These are phyloP conservation scores for Oncorhynchus clarkii DNA, from an alignment of 2,113 vertebrate genomes.

Conservation along the genomic window DNA sequence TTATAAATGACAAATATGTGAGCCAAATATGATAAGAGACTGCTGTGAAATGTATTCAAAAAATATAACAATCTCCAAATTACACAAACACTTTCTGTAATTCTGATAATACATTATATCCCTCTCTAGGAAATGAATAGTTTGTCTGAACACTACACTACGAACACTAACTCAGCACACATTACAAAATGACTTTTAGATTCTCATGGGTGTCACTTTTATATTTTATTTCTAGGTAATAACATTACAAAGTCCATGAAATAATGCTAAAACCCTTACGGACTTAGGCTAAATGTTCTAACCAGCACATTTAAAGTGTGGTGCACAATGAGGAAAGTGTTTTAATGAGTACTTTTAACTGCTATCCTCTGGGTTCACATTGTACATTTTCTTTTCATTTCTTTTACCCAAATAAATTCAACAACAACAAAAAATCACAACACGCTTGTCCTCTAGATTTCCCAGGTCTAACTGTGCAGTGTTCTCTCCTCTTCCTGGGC, in stretches of 20 bases:
- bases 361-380: too few relatives aligned
- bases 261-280: constrained; percentile 40
- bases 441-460: constrained; percentile 56
- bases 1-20: not conserved
- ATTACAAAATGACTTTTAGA: not conserved
- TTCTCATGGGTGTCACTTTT: not conserved
- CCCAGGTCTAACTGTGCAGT: constrained; percentile 42
- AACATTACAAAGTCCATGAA: constrained; percentile 38
- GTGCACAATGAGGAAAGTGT: too few relatives aligned
- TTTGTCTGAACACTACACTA: not conserved
- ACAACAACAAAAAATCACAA: not conserved
- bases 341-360: too few relatives aligned
- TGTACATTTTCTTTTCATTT: too few relatives aligned
- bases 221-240: constrained; percentile 33
- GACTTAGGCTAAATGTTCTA: constrained; percentile 17
- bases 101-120: too few relatives aligned
- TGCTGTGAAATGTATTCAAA: not conserved
- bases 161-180: not conserved
- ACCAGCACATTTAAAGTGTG: constrained; percentile 32
- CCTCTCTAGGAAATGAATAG: too few relatives aligned
- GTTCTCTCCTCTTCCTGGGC: constrained; percentile 37
- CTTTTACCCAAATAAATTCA: too few relatives aligned
- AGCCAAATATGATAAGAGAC: not conserved
- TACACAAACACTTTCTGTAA: too few relatives aligned
- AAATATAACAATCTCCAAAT: not conserved